Evolutionary conservation across 2,797 vertebrate genomes (phyloP), one percentile per base, ranked within the genome.

Genomic region (Periparus ater): DNA sequence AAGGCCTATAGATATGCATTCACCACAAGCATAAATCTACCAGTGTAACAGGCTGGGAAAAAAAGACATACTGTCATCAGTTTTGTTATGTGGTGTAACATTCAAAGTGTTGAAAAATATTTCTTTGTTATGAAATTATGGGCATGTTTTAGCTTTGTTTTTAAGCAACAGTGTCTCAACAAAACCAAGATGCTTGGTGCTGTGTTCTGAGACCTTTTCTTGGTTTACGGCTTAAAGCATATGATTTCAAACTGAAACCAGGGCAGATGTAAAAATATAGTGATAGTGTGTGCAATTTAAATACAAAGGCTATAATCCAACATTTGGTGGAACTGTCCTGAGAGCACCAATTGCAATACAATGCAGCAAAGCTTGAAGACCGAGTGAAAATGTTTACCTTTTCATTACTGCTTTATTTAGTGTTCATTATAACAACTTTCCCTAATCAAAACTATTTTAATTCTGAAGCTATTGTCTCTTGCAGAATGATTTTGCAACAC

Each of bases 81-180:
- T 84, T 93, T 75, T 93, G 85, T 86, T 92, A 80, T 91, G 73
- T 90, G 91, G 93, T 88, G 62, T 72, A 92, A 86, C 89, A 81
- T 94, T 70, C 71, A 29, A 90, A 94, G 95, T 91, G 79, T 94
- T 96, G 95, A 97, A 96, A 96, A 94, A 81, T 76, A 94, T 40
- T 84, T 84, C 80, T 94, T 95, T 96, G 93, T 95, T 95, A 96
- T 79, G 95, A 96, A 95, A 95, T 96, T 94, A 94, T 67, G 93
- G 66, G 34, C 84, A 91, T 91, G 90, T 95, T 96, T 93, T 72
- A 82, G 90, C 90, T 95, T 91, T 93, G 73, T 86, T 95, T 97
- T 89, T 88, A 92, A 92, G 70, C 73, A 91, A 89, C 32, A 95
- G 67, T 45, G 54, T 85, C 88, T 90, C 88, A 93, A 84, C 83